These are phyloP conservation scores for Forbesichthys agassizii DNA, from an alignment of 2,113 vertebrate species.

Conservation along the genomic window DNA sequence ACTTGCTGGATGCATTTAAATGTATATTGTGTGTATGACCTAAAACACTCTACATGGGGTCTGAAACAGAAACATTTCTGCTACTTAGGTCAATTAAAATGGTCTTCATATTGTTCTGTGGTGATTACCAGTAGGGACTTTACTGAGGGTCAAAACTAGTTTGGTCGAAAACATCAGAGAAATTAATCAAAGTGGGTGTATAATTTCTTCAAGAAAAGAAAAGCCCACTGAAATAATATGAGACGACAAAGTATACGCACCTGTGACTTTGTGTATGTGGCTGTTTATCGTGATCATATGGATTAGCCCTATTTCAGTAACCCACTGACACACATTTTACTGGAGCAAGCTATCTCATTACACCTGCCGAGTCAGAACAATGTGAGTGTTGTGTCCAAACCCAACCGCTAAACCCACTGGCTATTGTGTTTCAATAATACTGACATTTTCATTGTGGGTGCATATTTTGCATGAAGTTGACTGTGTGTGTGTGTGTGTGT, in stretches of 20 bases:
- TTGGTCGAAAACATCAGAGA: not conserved
- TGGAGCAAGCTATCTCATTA: constrained; percentile 21
- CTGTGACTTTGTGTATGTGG: constrained; percentile 1
- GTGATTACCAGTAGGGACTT: too few species aligned
- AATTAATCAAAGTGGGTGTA: not conserved
- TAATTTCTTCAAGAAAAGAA: constrained; percentile 5
- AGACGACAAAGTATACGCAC: constrained; percentile 2
- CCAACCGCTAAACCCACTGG: not conserved
- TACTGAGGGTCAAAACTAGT: not conserved
- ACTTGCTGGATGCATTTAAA: too few species aligned
- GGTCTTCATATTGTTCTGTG: too few species aligned
- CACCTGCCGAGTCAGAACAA: constrained; percentile 29
- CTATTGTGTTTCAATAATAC: not conserved
- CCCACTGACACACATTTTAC: constrained; percentile 32
- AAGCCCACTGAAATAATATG: constrained; percentile 14
- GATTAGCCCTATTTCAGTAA: constrained; percentile 31
- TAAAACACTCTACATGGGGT: too few species aligned
- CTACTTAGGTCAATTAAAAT: too few species aligned
- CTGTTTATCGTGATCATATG: not conserved
- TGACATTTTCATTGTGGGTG: not conserved
- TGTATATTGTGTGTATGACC: too few species aligned
- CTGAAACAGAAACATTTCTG: too few species aligned
- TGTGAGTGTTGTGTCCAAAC: constrained; percentile 1
- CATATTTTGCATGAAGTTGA: not conserved
- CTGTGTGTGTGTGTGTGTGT: constrained; percentile 12